Base-by-base conservation (phyloP, 2,113 vertebrate species). In the Hemichromis elongatus region DNA sequence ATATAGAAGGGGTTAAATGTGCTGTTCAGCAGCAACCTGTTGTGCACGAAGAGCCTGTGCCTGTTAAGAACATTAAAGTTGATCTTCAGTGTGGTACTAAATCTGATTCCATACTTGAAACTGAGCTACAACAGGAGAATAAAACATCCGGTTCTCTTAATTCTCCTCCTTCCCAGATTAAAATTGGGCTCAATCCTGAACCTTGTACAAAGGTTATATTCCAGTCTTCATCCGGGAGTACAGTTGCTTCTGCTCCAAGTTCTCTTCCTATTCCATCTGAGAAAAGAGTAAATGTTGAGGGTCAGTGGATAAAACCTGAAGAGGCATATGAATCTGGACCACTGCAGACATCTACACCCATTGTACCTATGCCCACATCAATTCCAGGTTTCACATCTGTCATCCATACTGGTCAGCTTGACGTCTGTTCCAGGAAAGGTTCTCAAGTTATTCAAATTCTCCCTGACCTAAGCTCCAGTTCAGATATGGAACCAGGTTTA, bases 311-410 rank as follows among this genome's bases (percentile, higher is more conserved):
- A 18, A 68, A 42, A 5, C 24, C 12, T 24, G 53, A 56, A 21
- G 87, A 85, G 1, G 33, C 7, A 5, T 75, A 14, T n/a, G 81
- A 88, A 61, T 90, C 88, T 21, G 88, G 85, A 26, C 92, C 93
- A 2, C 19, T 87, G 24, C 94, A 94, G 68, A 94, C 93, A 28
- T 94, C 92, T 21, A 94, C 92, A 56, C 93, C 93, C 3, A 89
- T 91, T 3, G 18, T 10, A 11, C 83, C 88, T 1, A 47, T 88
- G 10, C 50, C 77, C 50, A 82, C 79, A 66, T 70, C 77, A 3
- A 52, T 77, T 52, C 13, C 56, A n/a, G 81, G 42, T 52, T 75
- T 86, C 16, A 56, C 70, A 33, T 19, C 80, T 30, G 18, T 26
- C 12, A 5, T 10, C 79, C 37, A 63, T 35, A 14, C 80, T 28